Evolutionary conservation across 1,140 invertebrate species (phyloP).

Genomic region (Asobara japonica): DNA sequence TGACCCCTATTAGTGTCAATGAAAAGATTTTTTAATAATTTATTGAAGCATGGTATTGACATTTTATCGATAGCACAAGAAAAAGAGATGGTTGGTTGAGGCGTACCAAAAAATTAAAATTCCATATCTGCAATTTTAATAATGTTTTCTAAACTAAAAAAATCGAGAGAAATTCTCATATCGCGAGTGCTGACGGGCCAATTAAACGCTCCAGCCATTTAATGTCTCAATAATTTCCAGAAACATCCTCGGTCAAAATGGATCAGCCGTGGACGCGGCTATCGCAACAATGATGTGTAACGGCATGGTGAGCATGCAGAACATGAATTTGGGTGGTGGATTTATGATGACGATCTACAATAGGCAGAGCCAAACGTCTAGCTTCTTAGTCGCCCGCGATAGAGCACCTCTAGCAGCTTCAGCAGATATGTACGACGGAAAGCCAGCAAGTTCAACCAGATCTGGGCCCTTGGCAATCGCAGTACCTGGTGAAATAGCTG

Average conservation of each 20-base stretch:
- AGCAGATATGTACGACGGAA: slow-evolving; percentile 75
- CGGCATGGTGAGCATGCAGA: slow-evolving; percentile 84
- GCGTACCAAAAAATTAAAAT: too few relatives aligned
- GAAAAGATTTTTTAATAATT: too few relatives aligned
- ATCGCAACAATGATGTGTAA: slow-evolving; percentile 87
- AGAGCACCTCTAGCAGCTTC: slow-evolving; percentile 76
- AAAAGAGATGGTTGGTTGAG: too few relatives aligned
- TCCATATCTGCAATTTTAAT: too few relatives aligned
- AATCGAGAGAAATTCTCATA: too few relatives aligned
- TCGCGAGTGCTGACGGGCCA: too few relatives aligned
- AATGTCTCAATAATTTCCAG: slow-evolving; percentile 61
- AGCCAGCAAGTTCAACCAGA: slow-evolving; percentile 47
- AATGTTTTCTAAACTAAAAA: too few relatives aligned
- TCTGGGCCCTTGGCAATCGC: slow-evolving; percentile 81
- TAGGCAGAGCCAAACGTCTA: slow-evolving; percentile 69
- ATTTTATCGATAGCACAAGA: too few relatives aligned
- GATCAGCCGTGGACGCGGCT: slow-evolving; percentile 88
- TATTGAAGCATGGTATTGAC: too few relatives aligned
- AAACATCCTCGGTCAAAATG: slow-evolving; percentile 79
- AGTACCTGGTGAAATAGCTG: slow-evolving; percentile 91
- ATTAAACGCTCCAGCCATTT: too few relatives aligned
- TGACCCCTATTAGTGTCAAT: too few relatives aligned
- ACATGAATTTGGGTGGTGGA: slow-evolving; percentile 89
- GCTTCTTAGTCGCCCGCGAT: slow-evolving; percentile 84
- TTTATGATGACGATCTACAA: slow-evolving; percentile 86